These are phyloP conservation scores for Acleris laterana DNA, from an alignment of 2,888 invertebrate species.

Conservation along the genomic window DNA sequence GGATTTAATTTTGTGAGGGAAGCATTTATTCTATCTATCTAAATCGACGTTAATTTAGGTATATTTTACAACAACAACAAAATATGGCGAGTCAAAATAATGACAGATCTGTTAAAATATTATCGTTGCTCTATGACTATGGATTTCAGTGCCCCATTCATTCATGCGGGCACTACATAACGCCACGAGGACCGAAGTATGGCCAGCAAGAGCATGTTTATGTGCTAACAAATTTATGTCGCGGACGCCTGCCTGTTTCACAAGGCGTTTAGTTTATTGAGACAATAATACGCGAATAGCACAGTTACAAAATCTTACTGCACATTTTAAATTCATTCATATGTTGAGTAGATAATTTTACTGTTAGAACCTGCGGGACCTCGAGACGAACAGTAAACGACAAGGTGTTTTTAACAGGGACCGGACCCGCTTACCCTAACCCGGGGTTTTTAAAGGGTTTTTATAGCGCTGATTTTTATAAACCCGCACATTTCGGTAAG, in stretches of 20 bases:
- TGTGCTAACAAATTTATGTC: constrained; percentile 50
- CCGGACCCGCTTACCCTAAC: no score
- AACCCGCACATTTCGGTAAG: no score
- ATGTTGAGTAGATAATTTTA: neutral
- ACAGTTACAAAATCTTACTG: constrained; percentile 14
- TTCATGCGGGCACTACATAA: constrained; percentile 43
- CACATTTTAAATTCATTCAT: constrained; percentile 12
- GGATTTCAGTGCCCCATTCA: constrained; percentile 44
- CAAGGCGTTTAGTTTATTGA: constrained; percentile 43
- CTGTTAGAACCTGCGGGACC: neutral
- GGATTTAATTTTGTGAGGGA: no score
- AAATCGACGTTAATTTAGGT: no score
- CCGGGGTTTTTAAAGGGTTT: no score
- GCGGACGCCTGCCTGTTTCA: constrained; percentile 41
- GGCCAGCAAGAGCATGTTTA: constrained; percentile 48
- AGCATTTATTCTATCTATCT: no score
- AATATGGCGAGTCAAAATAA: no score
- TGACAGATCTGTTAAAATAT: constrained; percentile 30
- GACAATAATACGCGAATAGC: constrained; percentile 32
- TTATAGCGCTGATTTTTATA: no score
- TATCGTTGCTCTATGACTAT: constrained; percentile 38
- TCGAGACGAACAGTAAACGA: constrained; percentile 6
- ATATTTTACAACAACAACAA: no score
- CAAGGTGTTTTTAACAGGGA: no score
- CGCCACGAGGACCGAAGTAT: constrained; percentile 36